Evolutionary conservation across 1,140 invertebrate species (phyloP), one percentile per base, ranked within the genome.

Genomic region (Euura saliciscinereae): DNA sequence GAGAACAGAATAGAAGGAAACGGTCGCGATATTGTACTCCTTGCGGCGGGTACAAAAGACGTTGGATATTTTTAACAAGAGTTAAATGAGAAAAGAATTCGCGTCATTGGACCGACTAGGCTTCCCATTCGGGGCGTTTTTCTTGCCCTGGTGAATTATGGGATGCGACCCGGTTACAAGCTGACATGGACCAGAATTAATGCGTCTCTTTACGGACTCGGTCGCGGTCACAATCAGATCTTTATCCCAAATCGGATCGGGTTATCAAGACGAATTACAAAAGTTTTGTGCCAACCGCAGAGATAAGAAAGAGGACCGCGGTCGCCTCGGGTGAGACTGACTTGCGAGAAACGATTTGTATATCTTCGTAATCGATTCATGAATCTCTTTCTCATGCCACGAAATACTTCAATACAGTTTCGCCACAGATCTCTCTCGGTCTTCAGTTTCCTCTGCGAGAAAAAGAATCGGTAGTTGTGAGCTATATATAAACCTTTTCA

Each of bases 41-140:
- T 28, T 28, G 28, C 28, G 28, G 28, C 28, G 28, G 28, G 70
- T 65, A 77, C 73, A 74, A 78, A 78, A 78, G 74, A 74, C 72
- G 70, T 2, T 65, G 73, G 75, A 72, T 80, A 80, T 82, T 79
- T 82, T 82, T 80, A 82, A 79, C 79, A 74, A 75, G 75, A 72
- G 73, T 43, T 28, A 59, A 69, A 73, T 73, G 71, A 68, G 69
- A 69, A 69, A 68, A 71, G 71, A 67, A 44, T 65, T 28, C 28
- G 28, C 69, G 44, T 44, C 44, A 44, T 45, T 46, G 45, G 69
- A 45, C 67, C 68, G 71, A 69, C 59, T 71, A 51, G 75, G 13
- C 72, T 70, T 68, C 73, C 11, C 0, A 28, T 28, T 28, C 28
- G 8, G 11, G 66, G 8, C 8, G 66, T 59, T 59, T 44, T 69